Conservation (phyloP, 2,888 invertebrate species). For the Camptogramma bilineatum region DNA sequence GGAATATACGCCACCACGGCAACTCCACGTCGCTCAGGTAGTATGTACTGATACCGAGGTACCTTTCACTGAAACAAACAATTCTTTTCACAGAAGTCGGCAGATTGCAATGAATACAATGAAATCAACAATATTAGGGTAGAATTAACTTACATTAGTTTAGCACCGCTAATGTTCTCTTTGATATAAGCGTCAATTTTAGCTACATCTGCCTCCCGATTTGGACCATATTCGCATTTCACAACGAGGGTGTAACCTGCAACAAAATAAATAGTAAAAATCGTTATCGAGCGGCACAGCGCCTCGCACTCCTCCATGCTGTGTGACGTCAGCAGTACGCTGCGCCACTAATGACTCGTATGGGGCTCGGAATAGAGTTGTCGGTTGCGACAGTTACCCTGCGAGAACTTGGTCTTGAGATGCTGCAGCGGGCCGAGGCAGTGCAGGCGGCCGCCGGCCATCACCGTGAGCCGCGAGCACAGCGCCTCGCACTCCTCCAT, state of each 20-base stretch:
- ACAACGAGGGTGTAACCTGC: slow-evolving; percentile 85
- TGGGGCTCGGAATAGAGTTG: neutral
- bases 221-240: slow-evolving; percentile 69
- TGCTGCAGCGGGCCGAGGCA: slow-evolving; percentile 89
- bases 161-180: slow-evolving; percentile 64
- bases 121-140: neutral
- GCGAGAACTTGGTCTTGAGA: slow-evolving; percentile 65
- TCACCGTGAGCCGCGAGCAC: slow-evolving; percentile 88
- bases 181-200: slow-evolving; percentile 60
- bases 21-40: slow-evolving; percentile 85
- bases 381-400: slow-evolving; percentile 74
- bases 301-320: too few relatives aligned
- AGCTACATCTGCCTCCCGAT: slow-evolving; percentile 56
- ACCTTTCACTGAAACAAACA: slow-evolving; percentile 83
- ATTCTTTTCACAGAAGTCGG: slow-evolving; percentile 26
- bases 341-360: neutral
- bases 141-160: slow-evolving; percentile 68
- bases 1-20: slow-evolving; percentile 89
- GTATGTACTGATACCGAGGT: slow-evolving; percentile 89
- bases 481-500: slow-evolving; percentile 92
- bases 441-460: slow-evolving; percentile 89
- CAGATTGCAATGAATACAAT: neutral
- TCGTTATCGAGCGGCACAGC: neutral
- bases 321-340: slow-evolving; percentile 3
- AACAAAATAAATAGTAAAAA: slow-evolving; percentile 23